Conservation (phyloP, 2,113 vertebrate genomes). For the Recurvirostra avosetta region DNA sequence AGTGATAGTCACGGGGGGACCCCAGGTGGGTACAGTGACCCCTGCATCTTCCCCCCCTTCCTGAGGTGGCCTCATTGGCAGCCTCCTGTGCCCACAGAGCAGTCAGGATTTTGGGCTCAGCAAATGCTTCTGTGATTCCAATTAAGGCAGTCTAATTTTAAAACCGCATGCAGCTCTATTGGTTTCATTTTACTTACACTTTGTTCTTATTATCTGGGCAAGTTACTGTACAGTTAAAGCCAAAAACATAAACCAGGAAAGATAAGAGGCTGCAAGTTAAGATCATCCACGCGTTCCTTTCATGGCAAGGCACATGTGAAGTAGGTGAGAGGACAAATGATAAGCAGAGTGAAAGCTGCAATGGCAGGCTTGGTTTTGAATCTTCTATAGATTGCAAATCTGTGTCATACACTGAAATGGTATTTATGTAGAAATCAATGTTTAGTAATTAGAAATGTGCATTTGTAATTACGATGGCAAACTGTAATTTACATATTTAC, state of each 20-base stretch:
- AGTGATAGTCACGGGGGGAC: rapidly evolving
- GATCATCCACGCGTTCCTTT: neutral
- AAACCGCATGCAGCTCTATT: neutral
- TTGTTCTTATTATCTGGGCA: constrained; percentile 3
- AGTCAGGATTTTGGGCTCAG: neutral
- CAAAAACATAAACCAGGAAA: neutral
- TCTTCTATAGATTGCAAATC: neutral
- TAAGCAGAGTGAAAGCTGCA: neutral
- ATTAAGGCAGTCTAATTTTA: neutral
- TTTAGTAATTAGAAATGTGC: neutral
- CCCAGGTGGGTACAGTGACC: neutral
- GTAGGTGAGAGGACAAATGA: constrained; percentile 10
- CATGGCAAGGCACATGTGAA: neutral
- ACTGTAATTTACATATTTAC: neutral
- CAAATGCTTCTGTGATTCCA: neutral
- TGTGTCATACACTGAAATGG: neutral
- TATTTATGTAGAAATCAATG: neutral
- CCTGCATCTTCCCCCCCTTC: neutral
- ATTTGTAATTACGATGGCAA: neutral
- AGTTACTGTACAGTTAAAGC: neutral
- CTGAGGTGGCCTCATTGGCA: neutral
- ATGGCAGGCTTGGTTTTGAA: neutral
- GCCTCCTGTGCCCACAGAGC: neutral
- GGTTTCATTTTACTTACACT: constrained; percentile 59
- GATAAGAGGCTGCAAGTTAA: constrained; percentile 1